Evolutionary conservation across 2,888 invertebrate genomes (phyloP).

Genomic region (Microctonus brassicae): DNA sequence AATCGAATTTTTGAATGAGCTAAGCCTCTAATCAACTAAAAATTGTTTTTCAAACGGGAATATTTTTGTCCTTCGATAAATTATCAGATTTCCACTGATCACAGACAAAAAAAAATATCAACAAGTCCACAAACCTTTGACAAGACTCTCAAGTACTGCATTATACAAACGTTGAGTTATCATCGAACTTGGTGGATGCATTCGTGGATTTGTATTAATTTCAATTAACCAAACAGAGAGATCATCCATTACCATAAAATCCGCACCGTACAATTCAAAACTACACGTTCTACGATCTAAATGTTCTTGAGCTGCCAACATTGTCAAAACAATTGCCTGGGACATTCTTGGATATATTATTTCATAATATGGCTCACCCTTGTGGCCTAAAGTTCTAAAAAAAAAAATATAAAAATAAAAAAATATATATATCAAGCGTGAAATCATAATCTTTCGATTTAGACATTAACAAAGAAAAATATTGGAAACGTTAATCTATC

Average conservation of each 20-base stretch:
- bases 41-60: too few relatives aligned
- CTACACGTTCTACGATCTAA: conserved; percentile 79
- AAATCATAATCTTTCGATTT: background rate
- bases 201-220: conserved; percentile 91
- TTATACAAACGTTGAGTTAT: conserved; percentile 88
- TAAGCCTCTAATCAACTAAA: too few relatives aligned
- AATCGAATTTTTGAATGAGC: too few relatives aligned
- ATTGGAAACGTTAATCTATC: background rate
- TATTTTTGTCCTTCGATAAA: too few relatives aligned
- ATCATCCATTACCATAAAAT: conserved; percentile 90
- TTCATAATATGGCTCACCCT: conserved; percentile 74
- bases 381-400: conserved; percentile 72
- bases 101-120: too few relatives aligned
- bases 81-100: too few relatives aligned
- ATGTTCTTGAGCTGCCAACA: conserved; percentile 83
- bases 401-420: background rate
- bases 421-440: background rate
- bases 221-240: conserved; percentile 92
- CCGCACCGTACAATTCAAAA: conserved; percentile 91
- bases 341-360: conserved; percentile 88
- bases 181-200: conserved; percentile 82
- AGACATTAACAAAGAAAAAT: background rate
- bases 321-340: conserved; percentile 83
- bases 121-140: conserved; percentile 88
- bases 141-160: conserved; percentile 83